Conservation (phyloP, 2,888 invertebrate species). For the Entomobrya proxima region DNA sequence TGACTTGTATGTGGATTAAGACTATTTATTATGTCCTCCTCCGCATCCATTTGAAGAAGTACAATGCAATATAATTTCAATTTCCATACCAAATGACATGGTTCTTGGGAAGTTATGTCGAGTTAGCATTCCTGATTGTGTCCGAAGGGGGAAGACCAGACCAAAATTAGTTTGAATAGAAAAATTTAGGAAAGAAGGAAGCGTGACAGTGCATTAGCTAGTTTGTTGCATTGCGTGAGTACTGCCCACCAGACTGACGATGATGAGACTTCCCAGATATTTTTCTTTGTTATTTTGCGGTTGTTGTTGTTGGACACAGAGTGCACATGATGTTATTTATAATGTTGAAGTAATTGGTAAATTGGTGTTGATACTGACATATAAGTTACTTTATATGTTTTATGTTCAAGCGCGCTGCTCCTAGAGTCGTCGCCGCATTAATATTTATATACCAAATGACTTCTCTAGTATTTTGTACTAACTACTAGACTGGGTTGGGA, state of each 20-base stretch:
- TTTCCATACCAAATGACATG: not conserved
- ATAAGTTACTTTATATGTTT: constrained; percentile 22
- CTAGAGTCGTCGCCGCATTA: not conserved
- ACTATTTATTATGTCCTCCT: not conserved
- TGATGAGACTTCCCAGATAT: constrained; percentile 43
- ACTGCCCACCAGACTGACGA: not conserved
- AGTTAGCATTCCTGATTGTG: not conserved
- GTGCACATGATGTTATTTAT: constrained; percentile 62
- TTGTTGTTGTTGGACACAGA: constrained; percentile 10
- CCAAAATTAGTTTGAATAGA: constrained; percentile 33
- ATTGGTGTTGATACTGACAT: constrained; percentile 58
- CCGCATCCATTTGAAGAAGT: too few relatives aligned
- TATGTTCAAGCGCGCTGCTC: not conserved
- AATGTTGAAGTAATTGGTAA: constrained; percentile 65
- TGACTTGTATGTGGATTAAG: not conserved
- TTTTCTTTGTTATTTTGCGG: constrained; percentile 55
- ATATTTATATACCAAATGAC: not conserved
- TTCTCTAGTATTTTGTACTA: not conserved
- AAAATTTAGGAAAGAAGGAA: constrained; percentile 50
- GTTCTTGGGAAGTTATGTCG: not conserved
- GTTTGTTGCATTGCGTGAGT: constrained; percentile 23
- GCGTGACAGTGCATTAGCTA: constrained; percentile 54
- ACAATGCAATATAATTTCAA: not conserved
- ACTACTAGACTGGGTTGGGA: constrained; percentile 44
- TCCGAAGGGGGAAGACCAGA: constrained; percentile 19